phyloP scores from a whole-genome alignment of 2,888 invertebrate genomes.

The Pseudoips prasinana region DNA sequence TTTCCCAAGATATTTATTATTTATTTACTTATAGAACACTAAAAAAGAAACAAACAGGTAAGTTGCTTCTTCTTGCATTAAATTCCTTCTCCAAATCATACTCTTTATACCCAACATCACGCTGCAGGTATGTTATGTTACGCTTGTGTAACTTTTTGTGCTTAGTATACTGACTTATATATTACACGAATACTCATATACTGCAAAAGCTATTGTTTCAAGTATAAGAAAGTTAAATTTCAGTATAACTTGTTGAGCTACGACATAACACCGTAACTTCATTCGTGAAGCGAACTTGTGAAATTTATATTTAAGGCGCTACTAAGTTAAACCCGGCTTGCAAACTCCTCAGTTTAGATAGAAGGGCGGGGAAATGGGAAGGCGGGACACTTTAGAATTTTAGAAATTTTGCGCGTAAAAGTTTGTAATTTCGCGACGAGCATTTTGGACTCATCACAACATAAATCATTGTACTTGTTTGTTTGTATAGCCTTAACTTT shows the following conservation, averaged over 20 bases:
- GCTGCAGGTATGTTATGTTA: no score
- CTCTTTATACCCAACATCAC: no score
- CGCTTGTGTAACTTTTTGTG: no score
- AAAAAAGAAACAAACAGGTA: no score
- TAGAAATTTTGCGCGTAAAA: constrained; percentile 70
- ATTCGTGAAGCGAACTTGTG: constrained; percentile 63
- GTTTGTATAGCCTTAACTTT: constrained; percentile 49
- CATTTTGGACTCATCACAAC: constrained; percentile 54
- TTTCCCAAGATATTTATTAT: no score
- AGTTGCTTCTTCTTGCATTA: no score
- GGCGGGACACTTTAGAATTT: constrained; percentile 72
- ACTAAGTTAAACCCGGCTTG: constrained; percentile 66
- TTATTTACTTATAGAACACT: no score
- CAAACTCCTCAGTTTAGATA: constrained; percentile 62
- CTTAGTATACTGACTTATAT: no score
- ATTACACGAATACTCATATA: no score
- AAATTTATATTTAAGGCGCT: constrained; percentile 77
- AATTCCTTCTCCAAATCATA: no score
- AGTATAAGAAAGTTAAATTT: constrained; percentile 52
- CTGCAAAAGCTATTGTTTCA: constrained; percentile 34
- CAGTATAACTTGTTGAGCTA: constrained; percentile 66
- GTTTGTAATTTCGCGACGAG: constrained; percentile 60
- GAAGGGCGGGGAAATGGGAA: constrained; percentile 51
- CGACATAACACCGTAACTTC: constrained; percentile 62
- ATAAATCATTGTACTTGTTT: constrained; percentile 65